Base-by-base conservation (phyloP, 2,797 vertebrate species). In the Allobates femoralis region DNA sequence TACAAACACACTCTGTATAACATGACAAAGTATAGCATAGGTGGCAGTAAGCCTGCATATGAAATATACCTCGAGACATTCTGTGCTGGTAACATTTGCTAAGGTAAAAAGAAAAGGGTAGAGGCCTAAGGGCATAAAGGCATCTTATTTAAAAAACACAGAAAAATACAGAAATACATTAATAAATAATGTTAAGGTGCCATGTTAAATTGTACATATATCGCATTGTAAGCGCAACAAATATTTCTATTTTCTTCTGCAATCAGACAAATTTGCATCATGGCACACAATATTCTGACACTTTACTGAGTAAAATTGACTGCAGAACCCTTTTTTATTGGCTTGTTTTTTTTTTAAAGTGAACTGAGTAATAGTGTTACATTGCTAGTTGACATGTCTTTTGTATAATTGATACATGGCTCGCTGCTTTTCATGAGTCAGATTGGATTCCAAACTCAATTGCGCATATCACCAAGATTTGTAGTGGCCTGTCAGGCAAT, bases 401-500 rank as follows among this genome's bases (percentile, higher is more conserved):
- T 87, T 85, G 83, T 88, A 88, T 88, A 88, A 88, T 85, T 88
- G 86, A 85, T 81, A 85, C 83, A 88, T 81, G 71, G 86, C 74
- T 81, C 50, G 26, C 86, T 84, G 83, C 60, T 5, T 74, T 85
- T 85, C 83, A 85, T 85, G 58, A 81, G 82, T 85, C 78, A 85
- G 78, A 88, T 81, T 88, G 83, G 82, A 85, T 67, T 88, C 86
- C 60, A 85, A 88, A 85, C 77, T 81, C 69, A 85, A 85, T 88
- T 88, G 83, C 18, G 69, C 69, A 85, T 85, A 76, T 85, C 83
- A 85, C 85, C 77, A 77, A 84, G 86, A 85, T 88, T 85, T 85
- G 86, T 88, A 84, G 86, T 77, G 62, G 74, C 69, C 83, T 88
- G 78, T 85, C 83, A 85, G 78, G 51, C 78, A 69, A 77, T 88